Evolutionary conservation across 2,797 vertebrate species (phyloP).

Genomic region (Choloepus didactylus): DNA sequence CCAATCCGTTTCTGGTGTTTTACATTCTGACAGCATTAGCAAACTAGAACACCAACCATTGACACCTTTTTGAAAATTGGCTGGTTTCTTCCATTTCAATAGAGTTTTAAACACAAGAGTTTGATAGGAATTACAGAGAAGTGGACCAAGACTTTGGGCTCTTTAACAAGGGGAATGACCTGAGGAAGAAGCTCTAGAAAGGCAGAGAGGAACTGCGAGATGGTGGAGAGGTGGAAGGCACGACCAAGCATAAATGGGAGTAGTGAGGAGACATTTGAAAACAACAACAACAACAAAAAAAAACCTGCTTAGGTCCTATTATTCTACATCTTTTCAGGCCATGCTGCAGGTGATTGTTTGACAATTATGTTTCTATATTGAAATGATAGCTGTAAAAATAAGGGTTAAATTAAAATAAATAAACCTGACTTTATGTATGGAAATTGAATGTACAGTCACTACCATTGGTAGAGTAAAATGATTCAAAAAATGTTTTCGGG

Average conservation of each 20-base stretch:
- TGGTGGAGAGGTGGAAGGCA: neutral
- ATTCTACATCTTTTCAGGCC: neutral
- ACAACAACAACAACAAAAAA: neutral
- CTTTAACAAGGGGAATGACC: neutral
- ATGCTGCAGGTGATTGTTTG: neutral
- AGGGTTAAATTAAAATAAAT: conserved; percentile 41
- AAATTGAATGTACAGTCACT: conserved; percentile 28
- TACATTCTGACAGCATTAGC: too few relatives aligned
- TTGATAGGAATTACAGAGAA: neutral
- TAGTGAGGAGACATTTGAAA: neutral
- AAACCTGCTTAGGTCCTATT: neutral
- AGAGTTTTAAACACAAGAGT: neutral
- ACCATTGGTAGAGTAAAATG: conserved; percentile 49
- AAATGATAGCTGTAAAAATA: conserved; percentile 27
- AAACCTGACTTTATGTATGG: neutral
- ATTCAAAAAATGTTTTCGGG: conserved; percentile 3
- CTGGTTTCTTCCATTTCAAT: neutral
- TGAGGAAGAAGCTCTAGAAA: neutral
- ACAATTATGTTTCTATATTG: conserved; percentile 7
- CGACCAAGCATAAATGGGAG: neutral
- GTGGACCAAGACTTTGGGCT: neutral
- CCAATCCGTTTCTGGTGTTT: too few relatives aligned
- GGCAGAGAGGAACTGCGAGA: neutral
- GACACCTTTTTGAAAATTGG: neutral
- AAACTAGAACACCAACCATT: too few relatives aligned